Base-by-base conservation (phyloP, 2,888 invertebrate genomes). In the Synanthedon andrenaeformis region DNA sequence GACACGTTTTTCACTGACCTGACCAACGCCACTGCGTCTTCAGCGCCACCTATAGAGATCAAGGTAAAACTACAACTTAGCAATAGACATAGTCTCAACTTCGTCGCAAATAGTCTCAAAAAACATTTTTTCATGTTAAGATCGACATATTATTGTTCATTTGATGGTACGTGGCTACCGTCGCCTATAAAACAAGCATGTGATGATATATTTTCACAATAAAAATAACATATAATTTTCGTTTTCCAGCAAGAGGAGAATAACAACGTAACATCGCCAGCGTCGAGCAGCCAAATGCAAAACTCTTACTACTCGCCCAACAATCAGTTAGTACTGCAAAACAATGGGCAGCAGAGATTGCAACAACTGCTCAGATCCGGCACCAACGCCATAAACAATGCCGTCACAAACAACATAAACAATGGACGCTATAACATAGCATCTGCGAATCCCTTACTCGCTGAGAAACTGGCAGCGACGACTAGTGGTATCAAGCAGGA, bases 401-500 rank as follows among this genome's bases (percentile, higher is more conserved):
- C 74, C 57, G 79, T 85, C 55, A 71, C 76, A n/a, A 83, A 76
- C 58, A 84, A 77, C 51, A 89, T 86, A 58, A 88, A 88, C 67
- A 88, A 89, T 67, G 90, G 90, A 64, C 84, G 92, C 73, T 93
- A 92, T 74, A 94, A 94, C 62, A 94, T 96, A 60, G 94, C 94
- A 35, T 95, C 95, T 11, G 93, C 94, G 51, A 96, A 96, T 81
- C 96, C 96, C 13, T 81, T 96, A 61, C 89, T 96, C 58, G 96
- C 96, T 63, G 96, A 96, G 89, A 93, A 93, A 74, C 79, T 90
- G 61, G 90, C 96, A 69, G 94, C 96, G 77, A 93, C 94, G 89
- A 90, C 89, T 81, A 85, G 88, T 80, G 81, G 89, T 73, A 82
- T 90, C 80, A 87, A 89, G 82, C 86, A 88, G 59, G 87, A 89